Base-by-base conservation (phyloP, 2,888 invertebrate genomes). In the Caenorhabditis sp. region DNA sequence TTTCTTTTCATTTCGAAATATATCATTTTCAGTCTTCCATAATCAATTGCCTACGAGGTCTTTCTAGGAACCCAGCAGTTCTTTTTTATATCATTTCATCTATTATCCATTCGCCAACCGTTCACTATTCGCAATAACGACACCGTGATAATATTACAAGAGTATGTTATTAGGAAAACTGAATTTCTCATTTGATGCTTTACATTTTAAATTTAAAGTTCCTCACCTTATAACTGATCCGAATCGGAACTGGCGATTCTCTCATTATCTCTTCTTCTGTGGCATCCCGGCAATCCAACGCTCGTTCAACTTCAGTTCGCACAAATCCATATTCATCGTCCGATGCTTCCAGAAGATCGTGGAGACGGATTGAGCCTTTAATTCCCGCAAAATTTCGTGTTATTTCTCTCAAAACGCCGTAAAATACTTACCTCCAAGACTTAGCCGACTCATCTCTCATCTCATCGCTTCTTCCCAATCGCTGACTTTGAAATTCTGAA, bases 271-370 rank as follows among this genome's bases (percentile, higher is more conserved):
- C 82, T 47, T 80, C 80, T 31, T 84, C 76, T 0, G 80, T 79
- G 0, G 69, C 74, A 63, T 83, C 83, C 19, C 83, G 28, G 63
- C 68, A 82, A 49, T 87, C 87, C n/a, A 87, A 44, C 19, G 87
- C 87, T 35, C 80, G 74, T 31, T 87, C 87, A 47, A 82, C 74
- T 28, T 83, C 81, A 2, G 74, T 73, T 16, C 76, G n/a, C 41
- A 76, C 77, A 38, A 88, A 80, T 19, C 86, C 86, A 31, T 88
- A 87, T 28, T 86, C 88, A 59, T 88, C 87, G 51, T 83, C 85
- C 12, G 80, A 77, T n/a, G 85, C 86, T 26, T 85, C 83, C 44
- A 85, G 80, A n/a, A 87, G 81, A 66, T 87, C 87, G 69, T 86
- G 86, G 28, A 87, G 77, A 38, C 87, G 87, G 35, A 87, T 83